Base-by-base conservation (phyloP, 1,140 invertebrate genomes). In the Carposina sasakii region DNA sequence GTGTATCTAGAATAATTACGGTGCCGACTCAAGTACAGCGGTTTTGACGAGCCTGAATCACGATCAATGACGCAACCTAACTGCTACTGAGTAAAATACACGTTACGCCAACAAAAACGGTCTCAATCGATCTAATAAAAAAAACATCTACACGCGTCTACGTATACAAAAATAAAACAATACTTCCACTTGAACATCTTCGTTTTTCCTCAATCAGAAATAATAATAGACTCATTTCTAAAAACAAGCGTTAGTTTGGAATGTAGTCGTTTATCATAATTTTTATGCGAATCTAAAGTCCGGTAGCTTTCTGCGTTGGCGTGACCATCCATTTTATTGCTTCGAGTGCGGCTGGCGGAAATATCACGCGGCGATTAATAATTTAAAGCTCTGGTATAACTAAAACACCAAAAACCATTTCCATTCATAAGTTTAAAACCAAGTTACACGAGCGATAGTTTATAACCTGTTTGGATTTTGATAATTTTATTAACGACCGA, bases 401-500 rank as follows among this genome's bases (percentile, higher is more conserved):
- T 75, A 64, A 77, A 75, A 82, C 79, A 78, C 72, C 71, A 73
- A 78, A 77, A 75, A 73, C 71, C 73, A 81, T 84, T 84, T 71
- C 77, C 81, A 84, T 84, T 84, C 81, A 84, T 81, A 81, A 81
- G 67, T 67, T 57, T n/a, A 52, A 52, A 62, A 62, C 64, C 69
- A 67, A 63, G 66, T 60, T 57, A 61, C 74, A 72, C 72, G 65
- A 73, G 72, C 69, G 70, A 67, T 57, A 57, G 52, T 66, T 70
- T 72, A 76, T 76, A 84, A 81, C 81, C 77, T 65, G 77, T 84
- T 84, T 81, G 65, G 76, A 84, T 81, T 81, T 84, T 84, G 81
- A 84, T 84, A 81, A 84, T 84, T 84, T 84, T 84, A 84, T 82
- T 84, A 82, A 82, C 72, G 76, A 74, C 67, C 79, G 67, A 74